These are phyloP conservation scores for Macrophya alboannulata DNA, from an alignment of 2,888 invertebrate genomes.

Conservation along the genomic window DNA sequence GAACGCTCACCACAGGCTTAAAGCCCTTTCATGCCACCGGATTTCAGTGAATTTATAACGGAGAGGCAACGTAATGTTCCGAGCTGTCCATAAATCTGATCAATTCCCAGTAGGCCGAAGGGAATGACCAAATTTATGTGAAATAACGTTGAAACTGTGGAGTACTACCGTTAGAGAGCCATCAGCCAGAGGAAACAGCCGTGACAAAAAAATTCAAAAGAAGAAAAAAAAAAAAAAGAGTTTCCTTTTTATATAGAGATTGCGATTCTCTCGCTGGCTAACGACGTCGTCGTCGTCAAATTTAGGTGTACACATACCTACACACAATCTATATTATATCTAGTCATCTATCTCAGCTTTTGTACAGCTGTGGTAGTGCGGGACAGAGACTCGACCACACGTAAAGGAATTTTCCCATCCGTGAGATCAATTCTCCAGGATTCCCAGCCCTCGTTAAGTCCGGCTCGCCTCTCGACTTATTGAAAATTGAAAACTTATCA, in stretches of 20 bases:
- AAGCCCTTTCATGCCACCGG: background rate
- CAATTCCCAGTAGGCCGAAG: background rate
- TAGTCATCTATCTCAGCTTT: background rate
- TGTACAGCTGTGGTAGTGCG: background rate
- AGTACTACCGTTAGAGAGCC: conserved; percentile 33
- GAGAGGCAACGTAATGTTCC: background rate
- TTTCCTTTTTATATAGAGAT: background rate
- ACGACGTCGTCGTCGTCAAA: background rate
- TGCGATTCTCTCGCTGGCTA: conserved; percentile 5
- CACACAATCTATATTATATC: background rate
- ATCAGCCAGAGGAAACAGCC: conserved; percentile 4
- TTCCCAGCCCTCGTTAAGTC: conserved; percentile 42
- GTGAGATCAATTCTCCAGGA: conserved; percentile 16
- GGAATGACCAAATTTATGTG: conserved; percentile 35
- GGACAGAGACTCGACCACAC: conserved; percentile 9
- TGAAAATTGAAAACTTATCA: conserved; percentile 56
- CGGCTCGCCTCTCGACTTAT: conserved; percentile 39
- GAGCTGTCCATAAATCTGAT: conserved; percentile 30
- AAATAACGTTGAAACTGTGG: conserved; percentile 19
- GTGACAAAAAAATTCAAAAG: background rate
- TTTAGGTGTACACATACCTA: background rate
- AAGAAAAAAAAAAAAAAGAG: too few species aligned
- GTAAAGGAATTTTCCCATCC: background rate
- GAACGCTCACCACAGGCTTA: background rate
- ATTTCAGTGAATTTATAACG: conserved; percentile 21